These are phyloP conservation scores for Osmerus mordax DNA, from an alignment of 2,113 vertebrate species.

Conservation along the genomic window DNA sequence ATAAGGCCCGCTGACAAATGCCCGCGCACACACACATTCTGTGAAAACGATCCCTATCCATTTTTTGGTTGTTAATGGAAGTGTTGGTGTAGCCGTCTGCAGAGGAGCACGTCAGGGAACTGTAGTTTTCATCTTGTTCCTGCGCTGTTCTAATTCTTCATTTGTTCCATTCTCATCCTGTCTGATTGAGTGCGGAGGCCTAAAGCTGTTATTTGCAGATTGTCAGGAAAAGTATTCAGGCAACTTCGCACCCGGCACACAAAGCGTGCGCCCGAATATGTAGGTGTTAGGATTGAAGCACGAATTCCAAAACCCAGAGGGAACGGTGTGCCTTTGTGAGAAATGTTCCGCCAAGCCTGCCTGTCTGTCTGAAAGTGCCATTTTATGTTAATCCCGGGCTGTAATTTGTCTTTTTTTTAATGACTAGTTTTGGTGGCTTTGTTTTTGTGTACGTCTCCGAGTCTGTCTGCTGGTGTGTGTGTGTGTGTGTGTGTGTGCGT, in stretches of 20 bases:
- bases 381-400: slow-evolving; percentile 3
- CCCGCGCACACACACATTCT: background rate
- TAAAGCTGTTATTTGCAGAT: slow-evolving; percentile 2
- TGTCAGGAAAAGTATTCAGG: background rate
- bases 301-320: background rate
- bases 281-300: background rate
- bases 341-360: background rate
- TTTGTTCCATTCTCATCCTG: too few species aligned
- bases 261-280: background rate
- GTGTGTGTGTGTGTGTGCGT: background rate
- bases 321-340: background rate
- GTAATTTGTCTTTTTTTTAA: background rate
- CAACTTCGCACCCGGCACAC: background rate
- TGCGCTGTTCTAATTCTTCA: too few species aligned
- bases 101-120: background rate
- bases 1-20: too few species aligned
- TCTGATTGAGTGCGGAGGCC: background rate
- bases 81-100: background rate
- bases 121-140: too few species aligned
- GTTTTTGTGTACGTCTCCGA: background rate
- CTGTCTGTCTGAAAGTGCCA: background rate
- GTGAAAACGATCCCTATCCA: too few species aligned
- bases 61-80: too few species aligned
- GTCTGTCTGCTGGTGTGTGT: background rate
- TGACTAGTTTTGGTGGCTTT: background rate